phyloP scores from a whole-genome alignment of 2,888 invertebrate species.

The Drosophila atroscutellata region DNA sequence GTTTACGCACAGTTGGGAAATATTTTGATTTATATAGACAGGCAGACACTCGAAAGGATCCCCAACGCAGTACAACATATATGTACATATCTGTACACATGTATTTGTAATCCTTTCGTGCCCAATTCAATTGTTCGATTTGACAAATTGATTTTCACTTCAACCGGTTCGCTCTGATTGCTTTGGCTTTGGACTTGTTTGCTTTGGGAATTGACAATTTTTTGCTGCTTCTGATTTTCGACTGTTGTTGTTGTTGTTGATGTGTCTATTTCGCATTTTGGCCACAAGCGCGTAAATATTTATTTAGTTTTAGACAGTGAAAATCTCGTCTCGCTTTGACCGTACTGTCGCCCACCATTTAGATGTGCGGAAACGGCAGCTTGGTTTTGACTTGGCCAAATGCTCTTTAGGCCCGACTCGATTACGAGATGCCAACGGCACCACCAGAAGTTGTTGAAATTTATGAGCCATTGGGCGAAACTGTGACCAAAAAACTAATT shows the following conservation, averaged over 20 bases:
- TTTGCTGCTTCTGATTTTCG: conserved; percentile 3
- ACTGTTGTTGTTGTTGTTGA: conserved; percentile 24
- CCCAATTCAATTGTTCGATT: conserved; percentile 78
- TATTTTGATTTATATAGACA: conserved; percentile 73
- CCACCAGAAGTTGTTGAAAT: conserved; percentile 62
- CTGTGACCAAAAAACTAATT: conserved; percentile 70
- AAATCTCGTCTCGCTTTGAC: conserved; percentile 42
- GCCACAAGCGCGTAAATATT: conserved; percentile 78
- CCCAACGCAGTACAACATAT: not conserved
- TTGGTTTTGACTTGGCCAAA: conserved; percentile 46
- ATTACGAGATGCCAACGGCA: conserved; percentile 54
- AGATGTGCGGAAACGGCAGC: conserved; percentile 72
- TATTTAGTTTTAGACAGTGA: conserved; percentile 68
- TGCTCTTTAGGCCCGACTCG: conserved; percentile 45
- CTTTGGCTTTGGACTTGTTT: conserved; percentile 72
- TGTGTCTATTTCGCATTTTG: conserved; percentile 62
- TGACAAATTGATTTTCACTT: conserved; percentile 77
- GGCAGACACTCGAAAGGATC: conserved; percentile 49
- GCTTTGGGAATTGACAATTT: conserved; percentile 66
- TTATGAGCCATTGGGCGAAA: conserved; percentile 71
- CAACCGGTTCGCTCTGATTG: conserved; percentile 63
- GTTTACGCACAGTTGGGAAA: conserved; percentile 71
- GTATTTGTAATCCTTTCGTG: conserved; percentile 71
- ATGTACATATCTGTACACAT: conserved; percentile 4
- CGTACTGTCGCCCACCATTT: conserved; percentile 53